Evolutionary conservation across 2,113 vertebrate species (phyloP).

Genomic region (Spermophilus dauricus): DNA sequence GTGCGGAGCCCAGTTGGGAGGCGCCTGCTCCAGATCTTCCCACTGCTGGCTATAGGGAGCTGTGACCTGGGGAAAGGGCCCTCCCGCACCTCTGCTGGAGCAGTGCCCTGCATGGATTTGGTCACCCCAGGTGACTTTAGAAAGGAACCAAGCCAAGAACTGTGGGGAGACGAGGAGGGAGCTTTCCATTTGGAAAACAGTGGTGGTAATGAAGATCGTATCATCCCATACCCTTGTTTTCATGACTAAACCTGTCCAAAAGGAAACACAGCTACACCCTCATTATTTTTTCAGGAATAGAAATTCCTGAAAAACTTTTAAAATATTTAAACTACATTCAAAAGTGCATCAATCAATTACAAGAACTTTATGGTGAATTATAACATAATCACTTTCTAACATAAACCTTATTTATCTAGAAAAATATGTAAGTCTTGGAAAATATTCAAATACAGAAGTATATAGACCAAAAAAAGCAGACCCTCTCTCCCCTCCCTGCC

Average conservation of each 20-base stretch:
- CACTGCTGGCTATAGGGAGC: background rate
- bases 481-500: too few relatives aligned
- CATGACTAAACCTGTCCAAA: background rate
- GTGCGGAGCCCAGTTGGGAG: too few relatives aligned
- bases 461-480: background rate
- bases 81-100: background rate
- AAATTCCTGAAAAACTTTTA: background rate
- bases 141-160: background rate
- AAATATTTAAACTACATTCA: background rate
- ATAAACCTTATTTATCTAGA: background rate
- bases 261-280: background rate
- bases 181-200: too few relatives aligned
- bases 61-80: background rate
- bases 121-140: accelerated
- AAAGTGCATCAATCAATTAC: background rate
- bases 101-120: background rate
- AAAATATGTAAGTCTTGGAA: background rate
- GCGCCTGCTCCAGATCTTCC: background rate
- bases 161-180: accelerated
- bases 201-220: accelerated
- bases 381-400: background rate
- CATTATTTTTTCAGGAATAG: background rate
- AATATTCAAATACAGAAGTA: background rate
- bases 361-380: background rate
- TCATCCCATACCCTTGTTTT: too few relatives aligned